Evolutionary conservation across 1,140 invertebrate species (phyloP).

Genomic region (Procambarus clarkii): DNA sequence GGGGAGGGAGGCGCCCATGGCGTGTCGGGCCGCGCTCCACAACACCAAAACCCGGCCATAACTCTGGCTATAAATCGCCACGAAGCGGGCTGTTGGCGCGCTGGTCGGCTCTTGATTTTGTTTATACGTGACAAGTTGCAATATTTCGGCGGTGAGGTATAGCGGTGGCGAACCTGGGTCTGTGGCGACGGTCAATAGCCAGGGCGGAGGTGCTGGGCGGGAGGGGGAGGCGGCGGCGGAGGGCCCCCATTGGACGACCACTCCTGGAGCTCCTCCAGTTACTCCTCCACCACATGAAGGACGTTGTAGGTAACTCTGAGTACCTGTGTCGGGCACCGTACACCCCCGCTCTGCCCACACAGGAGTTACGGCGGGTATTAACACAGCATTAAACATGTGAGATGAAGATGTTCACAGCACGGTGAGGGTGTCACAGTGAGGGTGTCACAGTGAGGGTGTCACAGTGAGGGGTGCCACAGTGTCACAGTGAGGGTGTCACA

Average conservation of each 20-base stretch:
- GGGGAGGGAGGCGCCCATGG: neutral
- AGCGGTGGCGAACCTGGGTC: no score
- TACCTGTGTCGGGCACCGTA: no score
- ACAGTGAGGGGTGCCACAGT: no score
- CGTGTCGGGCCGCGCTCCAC: neutral
- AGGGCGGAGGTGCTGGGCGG: neutral
- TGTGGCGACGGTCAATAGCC: slow-evolving; percentile 3
- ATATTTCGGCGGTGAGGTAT: neutral
- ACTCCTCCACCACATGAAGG: no score
- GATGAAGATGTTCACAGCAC: neutral
- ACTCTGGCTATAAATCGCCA: neutral
- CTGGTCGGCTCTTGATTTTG: neutral
- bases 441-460: no score
- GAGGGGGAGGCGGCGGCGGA: neutral
- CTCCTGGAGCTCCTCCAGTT: no score
- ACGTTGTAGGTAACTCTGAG: neutral
- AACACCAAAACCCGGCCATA: neutral
- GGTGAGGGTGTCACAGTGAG: no score
- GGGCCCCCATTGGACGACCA: no score
- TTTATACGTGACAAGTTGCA: slow-evolving; percentile 12
- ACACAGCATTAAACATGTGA: neutral
- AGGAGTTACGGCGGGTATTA: no score
- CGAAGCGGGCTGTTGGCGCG: neutral
- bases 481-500: no score
- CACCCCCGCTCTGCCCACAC: no score